Base-by-base conservation (phyloP, 2,888 invertebrate species). In the Anthrax anthrax region DNA sequence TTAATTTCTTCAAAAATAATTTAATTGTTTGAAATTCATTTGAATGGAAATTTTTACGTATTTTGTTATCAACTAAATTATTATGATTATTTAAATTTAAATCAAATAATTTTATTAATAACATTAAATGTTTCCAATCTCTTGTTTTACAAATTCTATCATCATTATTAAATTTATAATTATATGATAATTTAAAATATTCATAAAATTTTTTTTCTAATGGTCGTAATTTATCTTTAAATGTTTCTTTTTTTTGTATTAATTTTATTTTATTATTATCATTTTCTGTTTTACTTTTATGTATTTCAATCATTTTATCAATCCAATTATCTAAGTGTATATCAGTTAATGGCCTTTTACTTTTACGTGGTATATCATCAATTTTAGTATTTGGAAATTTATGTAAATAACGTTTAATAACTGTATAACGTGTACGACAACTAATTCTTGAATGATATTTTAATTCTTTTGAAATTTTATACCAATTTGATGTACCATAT, bases 381-480 rank as follows among this genome's bases (percentile, higher is more conserved):
- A 67, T 40, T 1, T 47, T 56, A 14, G 57, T 55, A 17, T 69
- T 54, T 1, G 75, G 76, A 62, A 76, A 58, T 19, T 65, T 62
- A 46, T 67, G 63, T 42, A 76, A 63, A 67, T 72, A 77, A 48
- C 64, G 69, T 41, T 66, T 57, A n/a, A 80, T 70, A 1, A 73
- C 72, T 1, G 61, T 39, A 57, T 75, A 76, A 19, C 83, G 72
- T 43, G 78, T 75, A 36, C 82, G 70, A 42, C 81, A 67, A 55
- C 78, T 73, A 3, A 70, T 70, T 39, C 80, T 67, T 34, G 71
- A 71, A 56, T 76, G 76, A 5, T 72, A 70, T 9, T 71, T 67
- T 48, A 84, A 70, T 50, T 64, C 57, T 42, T 67, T 61, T 3
- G 75, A 67, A 46, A 81, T 72, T 45, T 59, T 62, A 0, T 72